phyloP scores from a whole-genome alignment of 2,797 vertebrate genomes.

The Chaetophractus vellerosus region DNA sequence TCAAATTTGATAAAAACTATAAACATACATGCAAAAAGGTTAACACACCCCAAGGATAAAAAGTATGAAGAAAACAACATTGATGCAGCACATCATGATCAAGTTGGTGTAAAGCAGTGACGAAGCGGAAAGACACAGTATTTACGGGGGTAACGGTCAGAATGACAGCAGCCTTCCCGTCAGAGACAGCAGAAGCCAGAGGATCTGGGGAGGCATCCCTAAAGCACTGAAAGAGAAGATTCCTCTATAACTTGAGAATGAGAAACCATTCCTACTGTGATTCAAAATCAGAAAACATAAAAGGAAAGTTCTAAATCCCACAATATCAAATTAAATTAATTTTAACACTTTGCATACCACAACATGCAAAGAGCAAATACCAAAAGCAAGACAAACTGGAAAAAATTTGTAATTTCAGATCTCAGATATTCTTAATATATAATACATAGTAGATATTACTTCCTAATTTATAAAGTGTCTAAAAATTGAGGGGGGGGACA shows the following conservation, averaged over 20 bases:
- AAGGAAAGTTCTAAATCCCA: slow-evolving; percentile 28
- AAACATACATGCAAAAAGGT: not conserved
- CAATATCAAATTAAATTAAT: not conserved
- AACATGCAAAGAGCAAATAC: not conserved
- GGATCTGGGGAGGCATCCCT: no score
- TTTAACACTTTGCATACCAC: not conserved
- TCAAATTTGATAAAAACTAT: slow-evolving; percentile 5
- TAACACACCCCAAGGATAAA: not conserved
- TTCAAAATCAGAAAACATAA: slow-evolving; percentile 27
- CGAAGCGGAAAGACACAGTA: not conserved
- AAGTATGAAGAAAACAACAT: not conserved
- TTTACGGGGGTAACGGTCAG: not conserved
- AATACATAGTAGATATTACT: not conserved
- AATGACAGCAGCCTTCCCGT: not conserved
- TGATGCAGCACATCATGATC: not conserved
- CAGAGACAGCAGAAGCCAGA: not conserved
- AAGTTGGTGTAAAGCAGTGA: not conserved
- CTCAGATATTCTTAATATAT: not conserved
- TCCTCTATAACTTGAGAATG: not conserved
- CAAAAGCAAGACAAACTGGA: not conserved
- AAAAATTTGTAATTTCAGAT: not conserved
- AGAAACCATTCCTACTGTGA: not conserved
- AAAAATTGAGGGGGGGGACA: not conserved
- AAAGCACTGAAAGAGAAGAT: not conserved
- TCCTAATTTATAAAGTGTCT: not conserved